A percentile compares a stretch with the other conserved stretches of the same genome.
These are phyloP conservation scores for Prosapia bicincta DNA, from an alignment of 2,888 invertebrate species.

Conservation along the genomic window DNA sequence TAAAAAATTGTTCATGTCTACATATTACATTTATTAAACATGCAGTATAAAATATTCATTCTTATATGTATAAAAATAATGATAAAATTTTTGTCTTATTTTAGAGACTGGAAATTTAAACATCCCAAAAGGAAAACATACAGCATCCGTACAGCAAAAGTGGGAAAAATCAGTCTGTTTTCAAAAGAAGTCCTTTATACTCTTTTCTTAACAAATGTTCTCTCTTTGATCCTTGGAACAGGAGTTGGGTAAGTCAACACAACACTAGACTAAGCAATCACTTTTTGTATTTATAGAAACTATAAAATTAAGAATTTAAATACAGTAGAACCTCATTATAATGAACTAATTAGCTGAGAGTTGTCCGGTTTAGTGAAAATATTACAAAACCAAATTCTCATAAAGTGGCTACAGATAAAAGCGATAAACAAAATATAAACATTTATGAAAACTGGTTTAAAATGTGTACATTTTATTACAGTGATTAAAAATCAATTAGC, in stretches of 20 bases:
- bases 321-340: background rate
- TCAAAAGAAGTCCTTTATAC: constrained; percentile 88
- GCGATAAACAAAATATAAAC: too few species aligned
- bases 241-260: constrained; percentile 75
- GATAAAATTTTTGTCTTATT: too few species aligned
- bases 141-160: constrained; percentile 65
- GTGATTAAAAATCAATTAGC: too few species aligned
- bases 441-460: too few species aligned
- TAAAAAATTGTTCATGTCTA: too few species aligned
- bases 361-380: too few species aligned
- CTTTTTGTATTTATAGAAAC: background rate
- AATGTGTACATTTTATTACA: too few species aligned
- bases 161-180: constrained; percentile 77
- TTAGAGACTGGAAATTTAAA: constrained; percentile 82
- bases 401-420: too few species aligned
- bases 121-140: constrained; percentile 57
- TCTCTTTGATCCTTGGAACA: constrained; percentile 85
- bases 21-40: too few species aligned
- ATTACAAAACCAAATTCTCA: background rate
- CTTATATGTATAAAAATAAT: too few species aligned
- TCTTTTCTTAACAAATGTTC: constrained; percentile 83
- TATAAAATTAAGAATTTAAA: background rate
- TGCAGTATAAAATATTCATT: too few species aligned
- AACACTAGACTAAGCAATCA: background rate
- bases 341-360: background rate